phyloP scores from a whole-genome alignment of 2,113 vertebrate genomes.

The Cyphomyrus plagiostoma region DNA sequence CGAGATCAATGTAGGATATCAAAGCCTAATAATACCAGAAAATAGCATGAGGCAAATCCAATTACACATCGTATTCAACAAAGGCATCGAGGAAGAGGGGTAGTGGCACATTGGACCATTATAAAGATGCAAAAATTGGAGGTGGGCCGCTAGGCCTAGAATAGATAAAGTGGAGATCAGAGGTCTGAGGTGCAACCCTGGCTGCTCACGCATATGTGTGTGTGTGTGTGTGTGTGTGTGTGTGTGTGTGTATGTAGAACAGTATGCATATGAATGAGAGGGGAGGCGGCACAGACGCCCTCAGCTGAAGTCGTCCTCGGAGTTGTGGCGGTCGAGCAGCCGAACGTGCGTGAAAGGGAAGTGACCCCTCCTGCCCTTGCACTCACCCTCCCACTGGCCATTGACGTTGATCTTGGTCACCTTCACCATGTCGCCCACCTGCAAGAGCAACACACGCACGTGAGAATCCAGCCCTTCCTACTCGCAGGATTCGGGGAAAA shows the following conservation, averaged over 20 bases:
- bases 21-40: not conserved
- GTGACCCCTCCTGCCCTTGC: conserved; percentile 85
- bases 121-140: not conserved
- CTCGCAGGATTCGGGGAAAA: not conserved
- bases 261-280: not conserved
- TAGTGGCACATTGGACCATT: not conserved
- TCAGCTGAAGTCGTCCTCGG: conserved; percentile 83
- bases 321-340: conserved; percentile 89
- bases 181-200: not conserved
- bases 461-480: conserved; percentile 29
- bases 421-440: conserved; percentile 94
- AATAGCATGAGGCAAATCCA: not conserved
- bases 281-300: conserved; percentile 9
- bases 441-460: not conserved
- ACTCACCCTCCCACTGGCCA: conserved; percentile 97
- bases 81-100: not conserved
- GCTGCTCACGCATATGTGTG: not conserved
- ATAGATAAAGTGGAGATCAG: not conserved
- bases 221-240: not conserved
- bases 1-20: not conserved
- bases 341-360: conserved; percentile 96
- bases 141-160: not conserved
- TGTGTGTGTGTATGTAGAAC: not conserved
- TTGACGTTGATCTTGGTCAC: conserved; percentile 98
- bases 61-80: not conserved